A percentile compares a stretch with the other conserved stretches of the same genome.
Conservation (phyloP, 2,797 vertebrate species). For the Gadopsis marmoratus region DNA sequence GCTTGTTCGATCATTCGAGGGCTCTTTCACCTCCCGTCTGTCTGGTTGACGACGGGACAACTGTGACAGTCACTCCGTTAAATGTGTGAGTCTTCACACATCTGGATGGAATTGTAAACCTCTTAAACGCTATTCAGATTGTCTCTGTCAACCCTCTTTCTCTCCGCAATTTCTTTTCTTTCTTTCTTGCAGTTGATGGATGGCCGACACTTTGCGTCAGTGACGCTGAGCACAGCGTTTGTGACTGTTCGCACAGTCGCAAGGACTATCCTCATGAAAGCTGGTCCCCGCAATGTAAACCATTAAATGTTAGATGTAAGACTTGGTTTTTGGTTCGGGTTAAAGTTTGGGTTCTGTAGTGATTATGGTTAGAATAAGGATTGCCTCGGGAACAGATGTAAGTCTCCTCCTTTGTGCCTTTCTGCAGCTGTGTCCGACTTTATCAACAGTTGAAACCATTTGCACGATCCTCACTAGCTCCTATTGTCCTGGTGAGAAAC, state of each 20-base stretch:
- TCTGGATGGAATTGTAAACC: not conserved
- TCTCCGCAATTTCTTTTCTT: conserved; percentile 1
- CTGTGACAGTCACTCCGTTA: not conserved
- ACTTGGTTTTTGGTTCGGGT: not conserved
- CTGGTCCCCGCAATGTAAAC: not conserved
- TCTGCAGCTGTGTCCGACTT: not conserved
- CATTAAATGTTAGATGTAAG: too few relatives aligned
- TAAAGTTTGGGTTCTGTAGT: not conserved
- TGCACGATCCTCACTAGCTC: conserved; percentile 21
- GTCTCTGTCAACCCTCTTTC: not conserved
- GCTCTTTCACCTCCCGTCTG: not conserved
- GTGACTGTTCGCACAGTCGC: not conserved
- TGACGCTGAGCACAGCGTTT: not conserved
- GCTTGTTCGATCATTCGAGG: not conserved
- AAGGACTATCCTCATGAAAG: not conserved
- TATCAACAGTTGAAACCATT: conserved; percentile 20
- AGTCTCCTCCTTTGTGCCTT: not conserved
- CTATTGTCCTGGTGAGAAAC: not conserved
- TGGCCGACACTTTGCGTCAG: not conserved
- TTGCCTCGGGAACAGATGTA: not conserved
- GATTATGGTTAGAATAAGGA: not conserved
- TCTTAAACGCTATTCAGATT: not conserved
- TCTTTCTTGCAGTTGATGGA: conserved; percentile 2
- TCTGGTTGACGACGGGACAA: not conserved
- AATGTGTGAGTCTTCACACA: not conserved